These are phyloP conservation scores for Mastomys coucha DNA, from an alignment of 2,113 vertebrate genomes.

Conservation along the genomic window DNA sequence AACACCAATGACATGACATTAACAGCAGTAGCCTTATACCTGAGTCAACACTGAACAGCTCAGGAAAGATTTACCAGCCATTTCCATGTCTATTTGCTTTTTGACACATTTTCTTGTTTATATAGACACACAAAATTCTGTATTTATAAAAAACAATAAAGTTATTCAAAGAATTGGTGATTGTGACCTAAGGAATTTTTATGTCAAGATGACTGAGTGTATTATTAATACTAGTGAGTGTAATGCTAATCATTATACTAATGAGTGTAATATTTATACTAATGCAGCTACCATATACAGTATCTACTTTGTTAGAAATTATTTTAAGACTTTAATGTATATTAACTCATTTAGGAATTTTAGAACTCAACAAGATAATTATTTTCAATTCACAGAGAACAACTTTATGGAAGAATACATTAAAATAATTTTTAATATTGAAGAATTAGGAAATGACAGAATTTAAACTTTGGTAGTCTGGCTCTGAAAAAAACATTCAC, in stretches of 20 bases:
- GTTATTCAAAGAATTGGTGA: not conserved
- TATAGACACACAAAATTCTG: not conserved
- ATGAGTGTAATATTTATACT: too few relatives aligned
- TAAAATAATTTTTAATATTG: not conserved
- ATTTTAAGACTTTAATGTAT: not conserved
- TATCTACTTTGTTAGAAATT: not conserved
- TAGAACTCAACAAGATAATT: constrained; percentile 8
- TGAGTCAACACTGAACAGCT: not conserved
- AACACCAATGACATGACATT: not conserved
- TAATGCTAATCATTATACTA: not conserved
- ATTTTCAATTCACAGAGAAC: constrained; percentile 14
- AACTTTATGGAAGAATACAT: not conserved
- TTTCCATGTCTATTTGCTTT: not conserved
- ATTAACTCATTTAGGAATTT: constrained; percentile 42
- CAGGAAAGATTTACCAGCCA: not conserved
- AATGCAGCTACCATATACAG: not conserved
- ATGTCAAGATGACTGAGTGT: constrained; percentile 25
- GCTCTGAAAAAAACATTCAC: not conserved
- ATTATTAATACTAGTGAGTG: not conserved
- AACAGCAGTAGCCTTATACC: not conserved
- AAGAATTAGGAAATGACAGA: constrained; percentile 19
- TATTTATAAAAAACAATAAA: not conserved
- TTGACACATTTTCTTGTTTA: constrained; percentile 45
- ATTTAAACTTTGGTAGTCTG: not conserved
- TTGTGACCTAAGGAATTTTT: not conserved